Conservation (phyloP, 2,113 vertebrate species). For the Grus americana region DNA sequence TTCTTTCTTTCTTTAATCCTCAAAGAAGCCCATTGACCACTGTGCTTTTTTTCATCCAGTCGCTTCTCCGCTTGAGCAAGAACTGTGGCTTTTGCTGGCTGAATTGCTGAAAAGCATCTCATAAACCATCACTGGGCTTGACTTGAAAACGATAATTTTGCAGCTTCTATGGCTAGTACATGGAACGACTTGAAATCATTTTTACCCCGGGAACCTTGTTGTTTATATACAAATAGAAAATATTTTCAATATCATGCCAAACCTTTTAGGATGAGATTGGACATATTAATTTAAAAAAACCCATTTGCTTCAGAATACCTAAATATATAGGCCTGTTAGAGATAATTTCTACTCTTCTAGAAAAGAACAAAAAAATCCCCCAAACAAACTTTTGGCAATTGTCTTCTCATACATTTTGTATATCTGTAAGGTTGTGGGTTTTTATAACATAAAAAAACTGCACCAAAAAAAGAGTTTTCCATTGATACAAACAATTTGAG, state of each 20-base stretch:
- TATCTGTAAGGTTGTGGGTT: not conserved
- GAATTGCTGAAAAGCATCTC: constrained; percentile 26
- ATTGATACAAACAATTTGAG: not conserved
- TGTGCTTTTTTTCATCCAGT: constrained; percentile 25
- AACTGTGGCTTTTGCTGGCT: constrained; percentile 59
- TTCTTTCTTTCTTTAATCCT: not conserved
- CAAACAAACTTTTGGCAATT: not conserved
- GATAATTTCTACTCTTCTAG: not conserved
- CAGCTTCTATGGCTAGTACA: not conserved
- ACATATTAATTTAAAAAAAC: not conserved
- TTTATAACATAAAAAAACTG: not conserved
- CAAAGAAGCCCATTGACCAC: not conserved
- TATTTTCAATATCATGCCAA: not conserved
- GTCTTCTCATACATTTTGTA: not conserved
- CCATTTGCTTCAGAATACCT: not conserved
- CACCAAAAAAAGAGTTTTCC: not conserved
- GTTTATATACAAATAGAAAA: not conserved
- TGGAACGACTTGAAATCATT: not conserved
- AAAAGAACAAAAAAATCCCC: not conserved
- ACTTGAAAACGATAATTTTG: not conserved
- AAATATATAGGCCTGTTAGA: not conserved
- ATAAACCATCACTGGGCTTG: not conserved
- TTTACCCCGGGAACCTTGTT: not conserved
- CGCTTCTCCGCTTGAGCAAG: constrained; percentile 66
- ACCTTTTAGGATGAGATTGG: not conserved